These are phyloP conservation scores for Xenopus tropicalis DNA, from an alignment of 2,113 vertebrate genomes.

Conservation along the genomic window UCB_Xtro_10.0 CM004445.2:111960501-111961000, in stretches of 20 bases:
- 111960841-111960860: conserved; percentile 1
- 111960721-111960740: conserved; percentile 43
- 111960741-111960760: conserved; percentile 28
- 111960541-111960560: too few species aligned
- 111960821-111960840: conserved; percentile 21
- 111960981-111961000: too few species aligned
- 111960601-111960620: too few species aligned
- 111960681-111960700: conserved; percentile 19
- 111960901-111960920: background rate
- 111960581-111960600: too few species aligned
- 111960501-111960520: background rate
- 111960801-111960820: conserved; percentile 13
- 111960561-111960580: too few species aligned
- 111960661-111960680: conserved; percentile 30
- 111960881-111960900: conserved; percentile 12
- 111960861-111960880: conserved; percentile 10
- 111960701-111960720: conserved; percentile 36
- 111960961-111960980: too few species aligned
- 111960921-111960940: too few species aligned
- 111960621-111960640: too few species aligned
- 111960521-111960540: too few species aligned
- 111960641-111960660: background rate
- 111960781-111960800: conserved; percentile 24
- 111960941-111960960: too few species aligned
- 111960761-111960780: conserved; percentile 26